Evolutionary conservation across 2,113 vertebrate genomes (phyloP), one percentile per base, ranked within the genome.

Genomic region (Cynoglossus semilaevis): DNA sequence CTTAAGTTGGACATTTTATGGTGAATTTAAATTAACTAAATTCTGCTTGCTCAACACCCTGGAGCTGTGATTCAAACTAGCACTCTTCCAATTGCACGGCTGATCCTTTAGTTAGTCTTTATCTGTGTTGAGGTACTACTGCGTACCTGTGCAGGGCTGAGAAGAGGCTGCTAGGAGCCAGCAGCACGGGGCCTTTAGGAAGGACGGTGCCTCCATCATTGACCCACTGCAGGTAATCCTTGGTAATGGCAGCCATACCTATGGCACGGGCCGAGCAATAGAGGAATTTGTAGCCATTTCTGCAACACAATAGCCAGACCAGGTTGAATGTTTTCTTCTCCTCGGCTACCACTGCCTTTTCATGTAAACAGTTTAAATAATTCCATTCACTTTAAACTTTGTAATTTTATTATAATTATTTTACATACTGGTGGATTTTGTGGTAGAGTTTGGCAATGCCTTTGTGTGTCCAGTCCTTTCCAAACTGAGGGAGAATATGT

Each of bases 281-380:
- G 63, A 99, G 89, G 86, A 99, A 97, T 83, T 94, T 98, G 80
- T 96, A 98, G 44, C 96, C 95, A 0, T 98, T 98, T 84, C 97
- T 98, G 63, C 14, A 70, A 40, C 41, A 49, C 60, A 7, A 62
- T 2, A 1, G 7, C 44, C 13, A 34, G 57, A 7, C 8, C 16
- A 3, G 6, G 47, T 9, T 57, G 1, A 19, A 50, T n/a, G n/a
- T n/a, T n/a, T n/a, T n/a, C n/a, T n/a, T n/a, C n/a, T n/a, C n/a
- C n/a, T n/a, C n/a, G n/a, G n/a, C n/a, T n/a, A n/a, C n/a, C n/a
- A n/a, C n/a, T n/a, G n/a, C n/a, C n/a, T n/a, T n/a, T n/a, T n/a
- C n/a, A n/a, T n/a, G n/a, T n/a, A n/a, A n/a, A n/a, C n/a, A n/a
- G n/a, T n/a, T n/a, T n/a, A 38, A 1, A 11, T 9, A 57, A 16